phyloP scores from a whole-genome alignment of 1,140 invertebrate genomes.

The Stenopsyche tienmushanensis region DNA sequence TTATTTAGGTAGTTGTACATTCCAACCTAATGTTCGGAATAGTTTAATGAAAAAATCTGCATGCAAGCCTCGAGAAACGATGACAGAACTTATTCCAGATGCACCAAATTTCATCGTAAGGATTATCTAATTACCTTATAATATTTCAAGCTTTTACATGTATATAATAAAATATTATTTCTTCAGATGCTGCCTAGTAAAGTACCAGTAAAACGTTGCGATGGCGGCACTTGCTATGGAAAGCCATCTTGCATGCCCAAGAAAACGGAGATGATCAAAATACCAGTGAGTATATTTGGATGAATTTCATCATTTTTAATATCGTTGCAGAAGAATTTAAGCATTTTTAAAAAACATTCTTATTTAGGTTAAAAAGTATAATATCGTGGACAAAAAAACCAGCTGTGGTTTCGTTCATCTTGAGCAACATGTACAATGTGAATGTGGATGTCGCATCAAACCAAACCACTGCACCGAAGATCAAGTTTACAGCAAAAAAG shows the following conservation, averaged over 20 bases:
- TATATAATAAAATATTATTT: not conserved
- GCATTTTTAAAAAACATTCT: not conserved
- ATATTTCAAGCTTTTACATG: not conserved
- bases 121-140: not conserved
- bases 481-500: constrained; percentile 49
- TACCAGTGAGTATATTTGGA: constrained; percentile 18
- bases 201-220: constrained; percentile 37
- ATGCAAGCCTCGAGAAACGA: constrained; percentile 33
- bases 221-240: constrained; percentile 36
- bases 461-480: constrained; percentile 50
- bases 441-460: constrained; percentile 34
- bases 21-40: too few relatives aligned
- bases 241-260: constrained; percentile 34
- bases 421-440: constrained; percentile 28
- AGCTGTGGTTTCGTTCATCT: too few relatives aligned
- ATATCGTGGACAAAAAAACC: not conserved
- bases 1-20: too few relatives aligned
- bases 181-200: constrained; percentile 39
- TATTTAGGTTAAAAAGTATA: not conserved
- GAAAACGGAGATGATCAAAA: constrained; percentile 11
- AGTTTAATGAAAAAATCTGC: constrained; percentile 11
- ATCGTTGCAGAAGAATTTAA: not conserved
- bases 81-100: constrained; percentile 17
- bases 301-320: not conserved
- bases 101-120: constrained; percentile 1